Base-by-base conservation (phyloP, 2,888 invertebrate species). In the Leptodirus hochenwartii region DNA sequence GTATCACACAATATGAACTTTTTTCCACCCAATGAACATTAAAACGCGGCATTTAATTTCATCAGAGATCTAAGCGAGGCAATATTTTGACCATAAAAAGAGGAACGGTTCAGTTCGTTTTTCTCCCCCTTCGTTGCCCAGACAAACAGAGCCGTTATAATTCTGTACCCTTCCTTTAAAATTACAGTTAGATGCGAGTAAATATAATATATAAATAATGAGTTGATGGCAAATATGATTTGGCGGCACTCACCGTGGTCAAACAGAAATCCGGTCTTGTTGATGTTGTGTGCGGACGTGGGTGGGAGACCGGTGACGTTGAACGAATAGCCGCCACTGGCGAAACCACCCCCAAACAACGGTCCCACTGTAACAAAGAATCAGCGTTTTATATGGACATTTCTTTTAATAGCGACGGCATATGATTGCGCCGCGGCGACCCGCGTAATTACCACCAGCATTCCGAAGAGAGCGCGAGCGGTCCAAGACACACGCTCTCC, bases 41-140 rank as follows among this genome's bases (percentile, higher is more conserved):
- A 58, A 58, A 58, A 57, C 55, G 54, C 53, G 53, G 51, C 57
- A 54, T 59, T 59, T 58, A 58, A 58, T 58, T 58, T 57, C 56
- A 56, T 57, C 56, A 53, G 50, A 54, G 55, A 55, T 57, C 55
- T 54, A 53, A 56, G 53, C 51, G 51, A 49, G 54, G 26, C 30
- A 54, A 57, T 56, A n/a, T 56, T 57, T 53, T 55, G 53, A 54
- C 54, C 56, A 51, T 56, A 54, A 56, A 54, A 56, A 55, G 43
- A 40, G 47, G 46, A 50, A 48, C 49, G 43, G 39, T 36, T 36
- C 37, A 35, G 31, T 35, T 34, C n/a, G n/a, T n/a, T n/a, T n/a
- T n/a, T n/a, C n/a, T n/a, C n/a, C n/a, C n/a, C n/a, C 11, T 12
- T 13, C 11, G 23, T 5, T 23, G n/a, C 12, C 12, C n/a, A 6